These are phyloP conservation scores for Mixornis gularis DNA, from an alignment of 2,113 vertebrate genomes.

Conservation along the genomic window DNA sequence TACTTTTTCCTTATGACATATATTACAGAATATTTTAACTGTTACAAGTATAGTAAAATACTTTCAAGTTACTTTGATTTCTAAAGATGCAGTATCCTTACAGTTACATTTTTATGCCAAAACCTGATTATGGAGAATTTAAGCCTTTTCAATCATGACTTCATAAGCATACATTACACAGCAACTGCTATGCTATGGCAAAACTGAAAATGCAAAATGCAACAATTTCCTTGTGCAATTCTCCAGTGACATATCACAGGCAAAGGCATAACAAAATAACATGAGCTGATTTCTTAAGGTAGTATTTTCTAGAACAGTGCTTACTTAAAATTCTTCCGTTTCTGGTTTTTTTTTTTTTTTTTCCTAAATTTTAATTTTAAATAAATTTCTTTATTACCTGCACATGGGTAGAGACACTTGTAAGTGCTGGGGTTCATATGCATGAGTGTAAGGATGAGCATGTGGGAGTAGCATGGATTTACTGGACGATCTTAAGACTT, in stretches of 20 bases:
- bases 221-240: constrained; percentile 59
- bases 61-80: constrained; percentile 59
- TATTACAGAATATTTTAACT: constrained; percentile 83
- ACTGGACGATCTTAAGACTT: background rate
- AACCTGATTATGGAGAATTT: constrained; percentile 47
- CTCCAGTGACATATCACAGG: constrained; percentile 63
- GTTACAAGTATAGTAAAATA: constrained; percentile 84
- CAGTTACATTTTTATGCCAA: constrained; percentile 39
- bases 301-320: constrained; percentile 37
- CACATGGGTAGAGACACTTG: background rate
- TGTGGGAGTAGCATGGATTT: background rate
- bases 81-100: constrained; percentile 77
- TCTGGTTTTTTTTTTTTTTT: background rate
- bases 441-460: background rate
- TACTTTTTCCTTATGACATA: constrained; percentile 81
- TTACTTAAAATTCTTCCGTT: constrained; percentile 47
- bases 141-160: constrained; percentile 50
- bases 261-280: constrained; percentile 58
- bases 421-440: background rate
- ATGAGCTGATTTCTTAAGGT: constrained; percentile 57
- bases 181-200: background rate
- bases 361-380: background rate
- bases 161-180: constrained; percentile 28
- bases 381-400: background rate
- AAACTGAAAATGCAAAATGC: constrained; percentile 70